These are phyloP conservation scores for Tympanoctomys barrerae DNA, from an alignment of 2,797 vertebrate genomes.

Conservation along the genomic window DNA sequence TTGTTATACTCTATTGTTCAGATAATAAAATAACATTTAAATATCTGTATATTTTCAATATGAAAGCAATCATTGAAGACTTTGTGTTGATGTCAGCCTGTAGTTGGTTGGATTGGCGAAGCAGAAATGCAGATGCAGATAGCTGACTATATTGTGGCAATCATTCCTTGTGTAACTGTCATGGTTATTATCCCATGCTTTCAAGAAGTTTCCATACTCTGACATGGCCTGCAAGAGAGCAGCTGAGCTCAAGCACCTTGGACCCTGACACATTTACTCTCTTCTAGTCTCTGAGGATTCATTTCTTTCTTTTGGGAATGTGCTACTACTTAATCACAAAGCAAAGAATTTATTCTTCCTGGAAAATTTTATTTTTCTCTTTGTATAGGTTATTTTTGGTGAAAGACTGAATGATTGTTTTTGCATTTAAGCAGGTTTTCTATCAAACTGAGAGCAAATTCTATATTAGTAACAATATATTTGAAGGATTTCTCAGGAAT, in stretches of 20 bases:
- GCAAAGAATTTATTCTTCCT: neutral
- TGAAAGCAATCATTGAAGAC: neutral
- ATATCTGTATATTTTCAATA: neutral
- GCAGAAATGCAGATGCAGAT: neutral
- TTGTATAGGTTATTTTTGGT: neutral
- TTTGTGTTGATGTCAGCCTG: neutral
- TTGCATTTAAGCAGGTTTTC: conserved; percentile 23
- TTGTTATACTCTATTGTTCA: neutral
- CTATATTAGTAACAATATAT: conserved; percentile 22
- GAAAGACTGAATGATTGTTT: neutral
- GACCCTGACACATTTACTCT: neutral
- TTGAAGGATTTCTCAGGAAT: conserved; percentile 17
- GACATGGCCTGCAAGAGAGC: neutral
- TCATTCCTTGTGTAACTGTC: neutral
- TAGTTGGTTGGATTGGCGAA: neutral
- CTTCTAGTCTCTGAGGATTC: neutral
- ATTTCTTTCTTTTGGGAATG: neutral
- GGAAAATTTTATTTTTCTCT: neutral
- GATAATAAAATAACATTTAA: neutral
- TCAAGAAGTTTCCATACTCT: neutral
- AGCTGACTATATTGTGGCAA: neutral
- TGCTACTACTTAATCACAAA: neutral
- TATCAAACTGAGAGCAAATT: conserved; percentile 4
- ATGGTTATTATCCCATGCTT: neutral
- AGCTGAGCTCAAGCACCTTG: neutral